phyloP scores from a whole-genome alignment of 1,140 invertebrate species.

The Zophobas morio region DNA sequence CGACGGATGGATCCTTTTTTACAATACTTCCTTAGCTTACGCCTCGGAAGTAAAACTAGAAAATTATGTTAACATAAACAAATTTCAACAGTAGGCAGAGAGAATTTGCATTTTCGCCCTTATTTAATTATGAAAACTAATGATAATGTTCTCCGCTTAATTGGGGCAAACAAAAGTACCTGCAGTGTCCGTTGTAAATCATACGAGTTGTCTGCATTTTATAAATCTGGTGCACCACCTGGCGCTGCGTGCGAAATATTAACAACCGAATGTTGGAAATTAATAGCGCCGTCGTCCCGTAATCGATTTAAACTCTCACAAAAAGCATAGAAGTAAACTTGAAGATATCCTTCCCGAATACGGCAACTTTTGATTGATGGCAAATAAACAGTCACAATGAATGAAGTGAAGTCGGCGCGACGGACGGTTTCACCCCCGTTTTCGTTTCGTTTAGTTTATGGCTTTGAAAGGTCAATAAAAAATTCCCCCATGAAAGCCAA shows the following conservation, averaged over 20 bases:
- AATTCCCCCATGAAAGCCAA: slow-evolving; percentile 29
- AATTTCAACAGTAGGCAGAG: too few species aligned
- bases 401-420: not conserved
- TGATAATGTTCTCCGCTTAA: not conserved
- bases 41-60: too few species aligned
- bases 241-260: slow-evolving; percentile 17
- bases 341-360: slow-evolving; percentile 3
- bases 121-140: too few species aligned
- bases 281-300: slow-evolving; percentile 5
- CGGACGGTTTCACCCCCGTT: slow-evolving; percentile 20
- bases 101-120: too few species aligned
- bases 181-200: slow-evolving; percentile 13
- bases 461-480: slow-evolving; percentile 26
- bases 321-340: slow-evolving; percentile 14
- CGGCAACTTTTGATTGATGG: slow-evolving; percentile 35
- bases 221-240: slow-evolving; percentile 10
- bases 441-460: slow-evolving; percentile 11
- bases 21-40: too few species aligned
- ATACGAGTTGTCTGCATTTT: slow-evolving; percentile 22
- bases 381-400: slow-evolving; percentile 32
- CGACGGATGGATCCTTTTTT: too few species aligned
- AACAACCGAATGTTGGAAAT: slow-evolving; percentile 7
- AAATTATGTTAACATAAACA: too few species aligned
- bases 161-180: not conserved
- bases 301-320: slow-evolving; percentile 27